A percentile compares a stretch with the other conserved stretches of the same genome.
Conservation (phyloP, 2,797 vertebrate genomes). For the Austrolebias charrua region DNA sequence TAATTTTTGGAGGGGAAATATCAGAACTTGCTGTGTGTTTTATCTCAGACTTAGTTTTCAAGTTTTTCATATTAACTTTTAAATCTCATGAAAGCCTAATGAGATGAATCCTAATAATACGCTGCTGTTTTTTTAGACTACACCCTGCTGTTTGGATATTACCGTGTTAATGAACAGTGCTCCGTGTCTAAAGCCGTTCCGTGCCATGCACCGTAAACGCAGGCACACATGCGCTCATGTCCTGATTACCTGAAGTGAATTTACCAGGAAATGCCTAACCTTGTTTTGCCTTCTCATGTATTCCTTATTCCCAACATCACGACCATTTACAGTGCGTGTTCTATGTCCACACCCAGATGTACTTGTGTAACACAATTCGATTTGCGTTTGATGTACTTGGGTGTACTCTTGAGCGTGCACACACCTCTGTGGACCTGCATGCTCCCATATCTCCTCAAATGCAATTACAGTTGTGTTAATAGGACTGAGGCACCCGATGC, state of each 20-base stretch:
- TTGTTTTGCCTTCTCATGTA: constrained; percentile 36
- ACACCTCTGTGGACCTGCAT: constrained; percentile 51
- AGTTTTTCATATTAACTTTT: constrained; percentile 76
- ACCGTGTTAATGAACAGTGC: constrained; percentile 81
- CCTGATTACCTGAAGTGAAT: constrained; percentile 38
- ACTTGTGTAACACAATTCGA: constrained; percentile 48
- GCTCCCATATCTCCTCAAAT: constrained; percentile 63
- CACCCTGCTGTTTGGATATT: constrained; percentile 82
- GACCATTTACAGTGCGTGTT: constrained; percentile 7
- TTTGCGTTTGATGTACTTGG: constrained; percentile 54
- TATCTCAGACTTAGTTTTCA: constrained; percentile 62
- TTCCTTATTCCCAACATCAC: constrained; percentile 16
- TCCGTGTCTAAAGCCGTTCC: constrained; percentile 71
- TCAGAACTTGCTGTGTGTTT: constrained; percentile 46
- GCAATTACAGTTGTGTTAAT: constrained; percentile 79
- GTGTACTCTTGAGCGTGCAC: constrained; percentile 43
- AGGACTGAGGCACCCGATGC: constrained; percentile 72
- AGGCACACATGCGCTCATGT: constrained; percentile 55
- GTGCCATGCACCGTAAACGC: constrained; percentile 54
- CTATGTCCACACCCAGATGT: constrained; percentile 22
- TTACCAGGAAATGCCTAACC: constrained; percentile 30
- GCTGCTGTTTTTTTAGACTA: constrained; percentile 60
- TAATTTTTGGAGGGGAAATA: constrained; percentile 52
- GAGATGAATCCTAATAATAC: constrained; percentile 80
- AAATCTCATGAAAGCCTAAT: constrained; percentile 86